phyloP scores from a whole-genome alignment of 2,113 vertebrate genomes.

The Takifugu flavidus region DNA sequence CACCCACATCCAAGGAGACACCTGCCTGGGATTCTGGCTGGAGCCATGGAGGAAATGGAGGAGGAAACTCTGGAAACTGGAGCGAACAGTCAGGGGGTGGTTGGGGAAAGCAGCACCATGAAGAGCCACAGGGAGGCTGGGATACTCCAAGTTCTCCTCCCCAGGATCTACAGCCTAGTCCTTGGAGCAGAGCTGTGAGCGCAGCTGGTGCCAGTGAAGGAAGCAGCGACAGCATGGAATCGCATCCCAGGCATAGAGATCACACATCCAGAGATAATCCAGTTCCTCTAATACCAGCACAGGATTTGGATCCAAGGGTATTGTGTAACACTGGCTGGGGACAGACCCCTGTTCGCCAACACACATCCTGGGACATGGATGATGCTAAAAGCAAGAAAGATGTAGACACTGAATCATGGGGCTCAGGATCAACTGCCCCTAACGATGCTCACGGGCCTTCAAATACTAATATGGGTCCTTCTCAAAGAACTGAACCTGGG shows the following conservation, averaged over 20 bases:
- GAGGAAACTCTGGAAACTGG: constrained; percentile 80
- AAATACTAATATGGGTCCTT: constrained; percentile 62
- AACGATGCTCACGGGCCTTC: constrained; percentile 52
- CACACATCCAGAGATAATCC: constrained; percentile 70
- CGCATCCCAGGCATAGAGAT: constrained; percentile 69
- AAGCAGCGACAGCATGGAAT: constrained; percentile 85
- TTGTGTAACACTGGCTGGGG: constrained; percentile 98
- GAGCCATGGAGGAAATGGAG: constrained; percentile 78
- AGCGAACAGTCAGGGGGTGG: constrained; percentile 68
- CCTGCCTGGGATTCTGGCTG: constrained; percentile 83
- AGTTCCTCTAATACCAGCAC: constrained; percentile 81
- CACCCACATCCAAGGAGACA: constrained; percentile 64
- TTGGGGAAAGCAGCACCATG: constrained; percentile 80
- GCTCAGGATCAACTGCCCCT: constrained; percentile 71
- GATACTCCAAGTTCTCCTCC: constrained; percentile 72
- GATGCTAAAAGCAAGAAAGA: constrained; percentile 86
- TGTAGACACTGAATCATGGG: constrained; percentile 88
- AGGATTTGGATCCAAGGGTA: constrained; percentile 93
- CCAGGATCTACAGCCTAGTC: constrained; percentile 73
- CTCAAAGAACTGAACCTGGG: constrained; percentile 84
- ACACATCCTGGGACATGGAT: constrained; percentile 94
- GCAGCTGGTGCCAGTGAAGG: constrained; percentile 85
- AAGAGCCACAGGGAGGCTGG: constrained; percentile 82
- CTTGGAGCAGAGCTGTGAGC: constrained; percentile 82
- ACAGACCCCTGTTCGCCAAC: constrained; percentile 95